Base-by-base conservation (phyloP, 1,140 invertebrate genomes). In the Apocrypta bakeri region DNA sequence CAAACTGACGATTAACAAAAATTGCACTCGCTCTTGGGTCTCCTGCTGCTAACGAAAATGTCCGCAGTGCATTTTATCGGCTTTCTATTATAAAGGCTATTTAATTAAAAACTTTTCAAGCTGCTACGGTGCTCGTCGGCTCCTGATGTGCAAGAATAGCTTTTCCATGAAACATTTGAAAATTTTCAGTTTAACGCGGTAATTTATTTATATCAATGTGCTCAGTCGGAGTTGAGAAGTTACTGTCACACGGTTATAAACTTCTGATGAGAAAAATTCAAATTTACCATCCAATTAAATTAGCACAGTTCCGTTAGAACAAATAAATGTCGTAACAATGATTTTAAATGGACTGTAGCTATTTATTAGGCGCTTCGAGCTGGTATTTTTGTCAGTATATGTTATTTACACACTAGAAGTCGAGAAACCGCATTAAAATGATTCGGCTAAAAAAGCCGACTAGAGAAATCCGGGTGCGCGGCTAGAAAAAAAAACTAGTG, bases 1-100 rank as follows among this genome's bases (percentile, higher is more conserved):
- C 69, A 78, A 71, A 82, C 31, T 78, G 75, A 83, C 69, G 75
- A 73, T 83, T 79, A 79, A 79, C 69, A 66, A 79, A 83, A 72
- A 83, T 83, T 64, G 56, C 29, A 9, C 33, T 37, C 33, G 29
- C 11, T 56, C 31, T 12, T 68, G 29, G 12, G 11, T 27, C 21
- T 4, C 31, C 33, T 8, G 31, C n/a, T 64, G 61, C 40, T 27
- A 81, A 81, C 42, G 33, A 48, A 75, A 75, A 68, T 48, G 6
- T 81, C 25, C 27, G 48, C 9, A 11, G 63, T 37, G 56, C 48
- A 64, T n/a, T 74, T 37, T 75, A 75, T 68, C 21, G 72, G 42
- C 61, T 42, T 75, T 1, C 12, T 24, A 21, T 74, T 81, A 12
- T 66, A 63, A 71, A 74, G 12, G 37, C 33, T 42, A 73, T 63